Evolutionary conservation across 2,888 invertebrate genomes (phyloP), one percentile per base, ranked within the genome.

Genomic region (Melipona beecheii): DNA sequence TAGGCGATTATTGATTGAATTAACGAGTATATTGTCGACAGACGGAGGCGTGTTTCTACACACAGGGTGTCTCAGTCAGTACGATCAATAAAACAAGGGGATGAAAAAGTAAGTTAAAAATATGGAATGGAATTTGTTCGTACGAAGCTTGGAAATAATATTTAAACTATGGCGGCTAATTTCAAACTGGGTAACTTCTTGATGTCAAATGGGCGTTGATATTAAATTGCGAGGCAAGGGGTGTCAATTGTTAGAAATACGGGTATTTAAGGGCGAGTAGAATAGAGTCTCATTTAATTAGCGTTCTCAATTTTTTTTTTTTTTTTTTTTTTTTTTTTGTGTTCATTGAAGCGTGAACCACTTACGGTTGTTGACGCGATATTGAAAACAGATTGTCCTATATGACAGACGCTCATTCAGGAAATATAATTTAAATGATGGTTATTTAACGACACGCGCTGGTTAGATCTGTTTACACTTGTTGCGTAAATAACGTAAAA

Each of bases 401-500:
- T 43, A 9, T 11, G 15, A 70, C 17, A 31, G 27, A 27, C 11
- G 2, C 4, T 31, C 0, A 31, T 17, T n/a, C 36, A 4, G 43
- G 21, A 71, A 43, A 71, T 49, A 24, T 31, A 0, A 27, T 19
- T 65, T 2, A 2, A 15, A n/a, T 2, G 31, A 9, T 24, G 9
- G 0, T n/a, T 52, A 54, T 54, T 36, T n/a, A 6, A 56, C 36
- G 31, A 24, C 13, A n/a, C 27, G 1, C 43, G 2, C 17, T 36
- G 24, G 43, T 54, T 68, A 24, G 24, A 77, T 77, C 58, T 69
- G 27, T 78, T 83, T 75, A 77, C 75, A 75, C 70, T 88, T 78
- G 31, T 78, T 79, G 71, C 80, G 83, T 52, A 78, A 84, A 78
- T 75, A 88, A 66, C 65, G 70, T 64, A 72, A 69, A 81, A 81